phyloP scores from a whole-genome alignment of 2,113 vertebrate species.

The Vombatus ursinus region DNA sequence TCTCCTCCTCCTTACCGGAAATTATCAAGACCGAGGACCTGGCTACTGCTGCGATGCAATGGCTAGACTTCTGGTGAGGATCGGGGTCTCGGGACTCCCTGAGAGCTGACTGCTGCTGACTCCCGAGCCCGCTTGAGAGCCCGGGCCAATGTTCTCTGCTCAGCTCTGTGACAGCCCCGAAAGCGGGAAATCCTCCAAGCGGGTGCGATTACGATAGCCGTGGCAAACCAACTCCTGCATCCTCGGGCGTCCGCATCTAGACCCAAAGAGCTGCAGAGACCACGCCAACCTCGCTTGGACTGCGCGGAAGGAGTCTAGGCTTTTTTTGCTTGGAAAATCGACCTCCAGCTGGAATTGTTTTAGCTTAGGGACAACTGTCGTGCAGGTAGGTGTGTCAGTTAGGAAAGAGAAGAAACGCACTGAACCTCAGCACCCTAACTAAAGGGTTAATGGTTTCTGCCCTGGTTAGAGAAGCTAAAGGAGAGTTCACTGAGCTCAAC shows the following conservation, averaged over 20 bases:
- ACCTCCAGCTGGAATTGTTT: neutral
- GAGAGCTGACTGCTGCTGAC: neutral
- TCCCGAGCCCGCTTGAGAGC: rapidly evolving
- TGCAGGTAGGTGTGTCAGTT: neutral
- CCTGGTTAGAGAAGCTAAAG: neutral
- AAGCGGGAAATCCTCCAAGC: neutral
- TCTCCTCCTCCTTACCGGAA: neutral
- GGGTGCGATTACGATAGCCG: neutral
- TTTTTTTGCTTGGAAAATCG: neutral
- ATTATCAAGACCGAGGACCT: neutral
- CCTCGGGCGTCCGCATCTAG: neutral
- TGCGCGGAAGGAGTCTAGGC: neutral
- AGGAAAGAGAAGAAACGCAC: neutral
- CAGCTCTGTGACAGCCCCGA: rapidly evolving
- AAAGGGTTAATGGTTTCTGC: neutral
- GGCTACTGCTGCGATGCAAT: neutral
- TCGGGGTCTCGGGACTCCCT: neutral
- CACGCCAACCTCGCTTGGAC: rapidly evolving
- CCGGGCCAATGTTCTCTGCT: rapidly evolving
- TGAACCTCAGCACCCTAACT: neutral
- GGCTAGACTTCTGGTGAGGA: neutral
- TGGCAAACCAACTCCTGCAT: neutral
- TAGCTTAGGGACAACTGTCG: neutral
- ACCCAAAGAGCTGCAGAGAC: neutral
- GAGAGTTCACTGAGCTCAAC: neutral